Evolutionary conservation across 2,888 invertebrate genomes (phyloP), one percentile per base, ranked within the genome.

Genomic region (Unio pictorum): DNA sequence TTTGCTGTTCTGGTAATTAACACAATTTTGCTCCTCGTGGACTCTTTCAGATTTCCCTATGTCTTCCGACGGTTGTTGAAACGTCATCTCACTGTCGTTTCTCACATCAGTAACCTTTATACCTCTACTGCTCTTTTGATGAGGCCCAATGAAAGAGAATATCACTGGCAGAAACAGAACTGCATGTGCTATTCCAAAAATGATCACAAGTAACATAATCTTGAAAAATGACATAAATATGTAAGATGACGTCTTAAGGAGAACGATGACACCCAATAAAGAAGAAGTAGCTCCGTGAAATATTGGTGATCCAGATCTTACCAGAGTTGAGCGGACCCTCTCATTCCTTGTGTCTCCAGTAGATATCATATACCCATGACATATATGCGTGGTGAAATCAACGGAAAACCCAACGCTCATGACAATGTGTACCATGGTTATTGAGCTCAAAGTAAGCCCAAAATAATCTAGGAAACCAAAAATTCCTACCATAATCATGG

Each of bases 321-420:
- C 64, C 11, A 84, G 72, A 20, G 83, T 73, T 34, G 62, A 64
- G 30, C 59, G 26, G 0, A 78, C 77, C 11, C 71, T 68, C 20
- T 67, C 71, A 26, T 75, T 62, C 20, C 78, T 73, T 26, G 68
- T 64, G 8, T 60, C 62, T 8, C 69, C 72, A 4, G 57, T 61
- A 1, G 78, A 67, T 11, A 75, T 71, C 67, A 84, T 75, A 56
- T 73, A 85, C 3, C 82, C 81, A 58, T 84, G 78, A n/a, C 82
- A 82, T 20, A 84, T 78, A 66, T 85, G 84, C 6, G 81, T 82
- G 28, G 80, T 74, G 72, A 82, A 81, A 68, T 84, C 85, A 8
- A 86, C 81, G 20, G 84, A 83, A 72, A 86, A 86, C 0, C 86
- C 87, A 5, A 86, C 82, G 58, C 82, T 78, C 76, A 87, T 83